phyloP scores from a whole-genome alignment of 2,888 invertebrate species.

The Synanthedon tipuliformis region DNA sequence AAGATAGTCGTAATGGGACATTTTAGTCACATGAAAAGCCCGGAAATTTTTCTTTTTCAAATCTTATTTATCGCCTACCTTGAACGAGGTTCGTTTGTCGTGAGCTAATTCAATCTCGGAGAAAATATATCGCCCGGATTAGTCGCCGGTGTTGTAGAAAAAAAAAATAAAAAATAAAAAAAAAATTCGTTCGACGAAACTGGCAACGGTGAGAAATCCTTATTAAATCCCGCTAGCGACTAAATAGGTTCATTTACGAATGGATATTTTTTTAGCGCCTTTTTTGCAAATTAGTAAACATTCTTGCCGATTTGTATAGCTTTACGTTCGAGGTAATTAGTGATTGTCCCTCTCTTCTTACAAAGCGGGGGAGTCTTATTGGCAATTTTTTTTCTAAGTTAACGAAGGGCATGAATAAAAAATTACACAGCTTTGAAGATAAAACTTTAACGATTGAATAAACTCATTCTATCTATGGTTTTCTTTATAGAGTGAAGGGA shows the following conservation, averaged over 20 bases:
- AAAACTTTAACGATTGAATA: not conserved
- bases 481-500: too few relatives aligned
- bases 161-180: slow-evolving; percentile 15
- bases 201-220: slow-evolving; percentile 53
- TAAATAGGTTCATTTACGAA: slow-evolving; percentile 66
- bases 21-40: too few relatives aligned
- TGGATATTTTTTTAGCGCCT: slow-evolving; percentile 22
- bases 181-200: slow-evolving; percentile 7
- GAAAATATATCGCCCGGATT: slow-evolving; percentile 52
- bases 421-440: slow-evolving; percentile 32
- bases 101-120: slow-evolving; percentile 52
- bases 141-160: slow-evolving; percentile 25
- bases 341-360: slow-evolving; percentile 59
- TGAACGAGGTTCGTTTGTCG: slow-evolving; percentile 42
- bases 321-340: slow-evolving; percentile 52
- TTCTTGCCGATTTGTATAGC: slow-evolving; percentile 68
- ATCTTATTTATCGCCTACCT: not conserved
- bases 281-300: slow-evolving; percentile 64
- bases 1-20: too few relatives aligned
- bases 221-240: slow-evolving; percentile 61
- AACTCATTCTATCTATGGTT: too few relatives aligned
- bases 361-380: slow-evolving; percentile 24
- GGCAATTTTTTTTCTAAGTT: slow-evolving; percentile 51
- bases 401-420: slow-evolving; percentile 42
- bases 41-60: slow-evolving; percentile 2